Evolutionary conservation across 2,888 invertebrate species (phyloP), one percentile per base, ranked within the genome.

Genomic region (Notodromas monacha): DNA sequence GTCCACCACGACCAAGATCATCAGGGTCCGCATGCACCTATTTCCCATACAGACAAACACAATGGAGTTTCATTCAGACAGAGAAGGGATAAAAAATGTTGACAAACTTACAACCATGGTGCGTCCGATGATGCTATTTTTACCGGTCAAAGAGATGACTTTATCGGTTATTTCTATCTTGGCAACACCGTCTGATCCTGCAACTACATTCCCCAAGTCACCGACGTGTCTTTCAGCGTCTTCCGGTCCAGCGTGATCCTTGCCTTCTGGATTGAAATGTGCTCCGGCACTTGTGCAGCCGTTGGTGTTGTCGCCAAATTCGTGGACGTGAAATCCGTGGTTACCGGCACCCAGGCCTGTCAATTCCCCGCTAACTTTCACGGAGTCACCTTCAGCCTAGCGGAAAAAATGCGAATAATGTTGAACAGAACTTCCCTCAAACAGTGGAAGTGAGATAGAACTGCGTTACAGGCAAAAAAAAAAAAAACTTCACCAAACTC

Each of bases 291-390:
- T 79, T n/a, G 68, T 73, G 51, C 89, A 89, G 2, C 55, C 77
- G 46, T 86, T 79, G 15, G 81, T 79, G 45, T 73, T 76, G 52
- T 86, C 86, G 1, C 89, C 89, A 45, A 79, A 86, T 54, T 89
- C 76, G 47, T 89, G 89, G 35, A 89, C 63, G 46, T 89, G 89
- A 55, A 89, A 81, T 13, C 79, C 79, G 45, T 81, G 74, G 4
- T 45, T 37, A 35, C 86, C 86, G 47, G 65, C 57, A 12, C 57
- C 46, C 16, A 89, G 55, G 2, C 84, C 81, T 15, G 49, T 54
- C 6, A 89, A 58, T 50, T 73, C 65, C 4, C 86, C 86, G 16
- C 63, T 63, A n/a, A 86, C 41, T 11, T 35, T 40, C 4, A 54
- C 50, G 10, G 44, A 42, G 8, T 39, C 38, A 29, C 36, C 12